Base-by-base conservation (phyloP, 2,113 vertebrate species). In the Lethenteron reissneri region DNA sequence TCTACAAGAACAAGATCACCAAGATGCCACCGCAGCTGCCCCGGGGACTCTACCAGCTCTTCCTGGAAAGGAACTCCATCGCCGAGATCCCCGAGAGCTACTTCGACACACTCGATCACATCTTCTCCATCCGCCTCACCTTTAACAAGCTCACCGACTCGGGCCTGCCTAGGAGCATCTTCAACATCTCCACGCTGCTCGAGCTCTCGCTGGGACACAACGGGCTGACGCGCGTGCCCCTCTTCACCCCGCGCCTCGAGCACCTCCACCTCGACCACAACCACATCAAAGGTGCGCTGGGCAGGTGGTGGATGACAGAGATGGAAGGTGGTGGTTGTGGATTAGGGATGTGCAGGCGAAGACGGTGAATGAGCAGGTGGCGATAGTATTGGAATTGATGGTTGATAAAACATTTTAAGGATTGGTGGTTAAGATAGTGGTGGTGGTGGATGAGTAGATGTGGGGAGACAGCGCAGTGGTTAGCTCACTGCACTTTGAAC, bases 221-320 rank as follows among this genome's bases (percentile, higher is more conserved):
- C 83, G 86, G 87, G 76, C 84, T 99, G 57, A 81, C 82, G 74
- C 82, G 78, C 0, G 78, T 99, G 57, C 94, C 94, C 0, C 74
- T 81, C 74, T 88, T 99, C 80, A 96, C 73, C 73, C 21, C 74
- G 71, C 85, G 79, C 75, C 83, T 99, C 80, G 92, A 96, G 75
- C 91, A 97, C 58, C 84, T 99, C 75, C 90, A 99, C 77, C 86
- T 99, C 74, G 85, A 97, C 78, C 82, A 95, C 84, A 99, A 99
- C 76, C 82, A 80, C 76, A 96, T 97, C 1, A 85, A 94, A 77
- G 85, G 94, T 99, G 79, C 86, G 88, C 69, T 62, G 25, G 25
- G 25, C 25, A 41, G 25, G 25, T 41, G 25, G 25, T 41, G 25
- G 25, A 41, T 41, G 25, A 41, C 25, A 41, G 25, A 41, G 25